Evolutionary conservation across 1,140 invertebrate species (phyloP).

Genomic region (Brachystomella parvula): DNA sequence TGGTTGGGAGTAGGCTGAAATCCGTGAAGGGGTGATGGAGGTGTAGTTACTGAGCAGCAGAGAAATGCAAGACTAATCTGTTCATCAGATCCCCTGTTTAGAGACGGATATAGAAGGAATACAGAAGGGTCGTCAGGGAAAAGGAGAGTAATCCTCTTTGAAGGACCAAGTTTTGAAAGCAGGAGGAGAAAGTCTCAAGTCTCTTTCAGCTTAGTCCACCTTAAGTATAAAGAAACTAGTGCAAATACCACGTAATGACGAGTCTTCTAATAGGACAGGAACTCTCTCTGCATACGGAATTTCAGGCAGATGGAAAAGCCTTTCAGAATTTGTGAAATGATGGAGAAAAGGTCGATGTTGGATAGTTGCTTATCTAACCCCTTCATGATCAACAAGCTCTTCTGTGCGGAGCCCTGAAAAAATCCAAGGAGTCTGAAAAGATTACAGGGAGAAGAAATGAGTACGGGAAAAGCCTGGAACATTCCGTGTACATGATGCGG

Average conservation of each 20-base stretch:
- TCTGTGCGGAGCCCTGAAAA: too few relatives aligned
- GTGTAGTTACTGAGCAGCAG: not conserved
- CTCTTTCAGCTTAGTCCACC: not conserved
- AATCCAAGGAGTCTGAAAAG: too few relatives aligned
- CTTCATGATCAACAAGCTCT: too few relatives aligned
- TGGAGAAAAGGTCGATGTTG: too few relatives aligned
- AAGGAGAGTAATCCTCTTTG: not conserved
- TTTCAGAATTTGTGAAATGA: too few relatives aligned
- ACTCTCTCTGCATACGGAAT: not conserved
- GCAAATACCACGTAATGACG: not conserved
- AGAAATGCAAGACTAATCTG: conserved; percentile 25
- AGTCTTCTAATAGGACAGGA: not conserved
- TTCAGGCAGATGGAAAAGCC: not conserved
- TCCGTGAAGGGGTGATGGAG: too few relatives aligned
- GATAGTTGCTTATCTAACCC: too few relatives aligned
- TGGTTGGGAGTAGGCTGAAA: too few relatives aligned
- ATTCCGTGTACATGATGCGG: too few relatives aligned
- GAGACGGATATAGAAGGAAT: not conserved
- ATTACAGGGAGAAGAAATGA: too few relatives aligned
- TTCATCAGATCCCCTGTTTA: conserved; percentile 27
- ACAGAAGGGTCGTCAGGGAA: not conserved
- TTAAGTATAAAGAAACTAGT: not conserved
- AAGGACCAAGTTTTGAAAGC: not conserved
- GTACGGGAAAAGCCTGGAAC: too few relatives aligned
- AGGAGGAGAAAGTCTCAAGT: not conserved